Evolutionary conservation across 2,113 vertebrate genomes (phyloP), one percentile per base, ranked within the genome.

Genomic region (Hemiprocne comata): DNA sequence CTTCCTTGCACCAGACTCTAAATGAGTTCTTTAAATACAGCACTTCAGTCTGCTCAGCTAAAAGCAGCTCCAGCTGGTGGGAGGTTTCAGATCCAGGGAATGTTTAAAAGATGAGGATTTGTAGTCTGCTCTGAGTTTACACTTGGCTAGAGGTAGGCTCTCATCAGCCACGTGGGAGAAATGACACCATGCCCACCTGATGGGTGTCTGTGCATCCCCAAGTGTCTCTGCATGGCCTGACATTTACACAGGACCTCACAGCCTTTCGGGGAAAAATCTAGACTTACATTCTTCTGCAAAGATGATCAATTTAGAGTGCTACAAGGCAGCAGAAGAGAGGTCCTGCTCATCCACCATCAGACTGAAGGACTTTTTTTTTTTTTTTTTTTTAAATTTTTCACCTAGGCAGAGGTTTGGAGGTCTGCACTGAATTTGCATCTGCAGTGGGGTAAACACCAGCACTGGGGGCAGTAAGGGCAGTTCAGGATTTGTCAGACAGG

Each of bases 31-130:
- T 96, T 96, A 95, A 94, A 93, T 70, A 94, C 88, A 95, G 54
- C 66, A 90, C 90, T 93, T 92, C 92, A 94, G 95, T 79, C 76
- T 93, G 88, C 80, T 95, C 86, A 93, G 83, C 75, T 93, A 87
- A 92, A 94, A 90, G 89, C 64, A 79, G 83, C 93, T 96, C 92
- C 86, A 94, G 95, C 95, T 96, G 93, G 92, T 88, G 89, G 80
- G 83, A 93, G 73, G 73, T 62, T 96, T 95, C 62, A 34, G 54
- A 92, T 93, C 62, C 86, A 96, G 66, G 62, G 90, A 94, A 94
- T 94, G 80, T 93, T 93, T 94, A 90, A 94, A 96, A 96, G 86
- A 92, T 87, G 65, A 92, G 90, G 85, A 95, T 94, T 95, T 96
- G 88, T 90, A 90, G 90, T 73, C 58, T 91, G 58, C n/a, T 57